Conservation (phyloP, 2,888 invertebrate species). For the Dimorphilus gyrociliatus region DNA sequence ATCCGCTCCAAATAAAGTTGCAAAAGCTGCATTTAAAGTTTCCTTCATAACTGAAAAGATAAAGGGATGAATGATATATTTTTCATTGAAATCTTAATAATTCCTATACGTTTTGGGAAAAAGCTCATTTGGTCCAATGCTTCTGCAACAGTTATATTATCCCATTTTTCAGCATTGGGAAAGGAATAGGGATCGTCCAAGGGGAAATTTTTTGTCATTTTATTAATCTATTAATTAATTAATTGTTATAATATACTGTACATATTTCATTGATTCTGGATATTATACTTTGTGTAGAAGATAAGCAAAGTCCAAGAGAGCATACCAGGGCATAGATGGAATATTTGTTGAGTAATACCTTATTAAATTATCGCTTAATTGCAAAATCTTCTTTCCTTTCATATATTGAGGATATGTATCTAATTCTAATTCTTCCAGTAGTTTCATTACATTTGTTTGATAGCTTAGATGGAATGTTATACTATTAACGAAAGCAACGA, state of each 20-base stretch:
- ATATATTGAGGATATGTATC: slow-evolving; percentile 23
- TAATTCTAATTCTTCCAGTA: slow-evolving; percentile 26
- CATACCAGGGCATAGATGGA: slow-evolving; percentile 21
- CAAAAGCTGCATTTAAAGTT: too few species aligned
- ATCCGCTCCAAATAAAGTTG: too few species aligned
- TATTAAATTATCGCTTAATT: slow-evolving; percentile 19
- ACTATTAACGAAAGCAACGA: neutral
- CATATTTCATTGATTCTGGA: slow-evolving; percentile 1
- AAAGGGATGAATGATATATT: too few species aligned
- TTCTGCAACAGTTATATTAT: slow-evolving; percentile 25
- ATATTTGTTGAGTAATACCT: slow-evolving; percentile 22
- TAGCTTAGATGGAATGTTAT: slow-evolving; percentile 12
- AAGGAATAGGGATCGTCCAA: slow-evolving; percentile 20
- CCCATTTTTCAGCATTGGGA: slow-evolving; percentile 21
- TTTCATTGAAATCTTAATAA: too few species aligned
- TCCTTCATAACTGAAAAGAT: too few species aligned
- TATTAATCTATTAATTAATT: slow-evolving; percentile 14
- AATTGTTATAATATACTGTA: slow-evolving; percentile 2
- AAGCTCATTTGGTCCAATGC: too few species aligned
- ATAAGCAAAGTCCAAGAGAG: slow-evolving; percentile 24
- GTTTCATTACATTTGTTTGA: slow-evolving; percentile 27
- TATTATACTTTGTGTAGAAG: slow-evolving; percentile 20
- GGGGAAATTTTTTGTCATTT: slow-evolving; percentile 12
- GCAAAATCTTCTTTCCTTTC: slow-evolving; percentile 24
- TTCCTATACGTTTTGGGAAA: too few species aligned